A percentile compares a stretch with the other conserved stretches of the same genome.
phyloP scores from a whole-genome alignment of 2,113 vertebrate genomes.

The Psittacara wagleri region DNA sequence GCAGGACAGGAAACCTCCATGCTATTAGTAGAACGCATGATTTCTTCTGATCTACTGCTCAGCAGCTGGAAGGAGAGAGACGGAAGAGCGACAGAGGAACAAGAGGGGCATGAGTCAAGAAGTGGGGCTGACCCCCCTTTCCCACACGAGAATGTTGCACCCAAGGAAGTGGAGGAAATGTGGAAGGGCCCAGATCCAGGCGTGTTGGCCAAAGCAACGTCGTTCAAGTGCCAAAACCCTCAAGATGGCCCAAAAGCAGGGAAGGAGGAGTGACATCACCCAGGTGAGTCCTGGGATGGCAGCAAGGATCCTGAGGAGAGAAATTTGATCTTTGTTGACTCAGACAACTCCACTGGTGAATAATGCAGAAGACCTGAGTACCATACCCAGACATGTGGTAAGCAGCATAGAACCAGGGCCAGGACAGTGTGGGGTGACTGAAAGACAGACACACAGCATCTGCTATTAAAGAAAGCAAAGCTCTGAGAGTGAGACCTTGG shows the following conservation, averaged over 20 bases:
- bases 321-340: background rate
- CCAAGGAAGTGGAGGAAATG: background rate
- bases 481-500: background rate
- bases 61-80: background rate
- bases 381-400: background rate
- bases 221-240: background rate
- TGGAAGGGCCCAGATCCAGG: background rate
- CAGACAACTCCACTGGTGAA: background rate
- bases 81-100: background rate
- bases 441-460: background rate
- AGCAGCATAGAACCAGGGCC: background rate
- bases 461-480: background rate
- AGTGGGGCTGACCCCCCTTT: background rate
- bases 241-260: background rate
- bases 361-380: background rate
- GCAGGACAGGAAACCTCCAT: background rate
- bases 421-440: background rate
- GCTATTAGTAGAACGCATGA: background rate
- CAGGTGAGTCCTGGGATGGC: background rate
- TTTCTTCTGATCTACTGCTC: background rate
- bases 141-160: background rate
- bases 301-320: background rate
- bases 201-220: accelerated
- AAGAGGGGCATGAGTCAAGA: background rate
- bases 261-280: background rate